Evolutionary conservation across 2,888 invertebrate genomes (phyloP).

Genomic region (Caenorhabditis afra): DNA sequence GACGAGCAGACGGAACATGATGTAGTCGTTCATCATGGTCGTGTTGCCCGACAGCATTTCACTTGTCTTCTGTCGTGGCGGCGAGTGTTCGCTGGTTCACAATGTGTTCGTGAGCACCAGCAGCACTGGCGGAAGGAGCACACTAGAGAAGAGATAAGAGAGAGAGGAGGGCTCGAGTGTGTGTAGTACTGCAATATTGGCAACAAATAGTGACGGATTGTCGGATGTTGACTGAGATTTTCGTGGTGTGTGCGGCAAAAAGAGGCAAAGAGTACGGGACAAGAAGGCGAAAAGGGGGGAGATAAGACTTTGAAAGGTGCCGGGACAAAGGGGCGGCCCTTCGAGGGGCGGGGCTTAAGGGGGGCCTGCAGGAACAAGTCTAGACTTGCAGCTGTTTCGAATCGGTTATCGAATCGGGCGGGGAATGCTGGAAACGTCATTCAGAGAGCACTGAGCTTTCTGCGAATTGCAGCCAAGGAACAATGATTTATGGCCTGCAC

Average conservation of each 20-base stretch:
- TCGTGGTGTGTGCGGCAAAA: slow-evolving; percentile 8
- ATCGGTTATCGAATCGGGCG: too few relatives aligned
- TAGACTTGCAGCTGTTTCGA: too few relatives aligned
- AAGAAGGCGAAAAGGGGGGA: slow-evolving; percentile 17
- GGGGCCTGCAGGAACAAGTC: not conserved
- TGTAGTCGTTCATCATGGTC: slow-evolving; percentile 72
- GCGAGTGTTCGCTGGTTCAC: slow-evolving; percentile 27
- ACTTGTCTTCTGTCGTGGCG: too few relatives aligned
- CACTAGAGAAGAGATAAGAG: slow-evolving; percentile 4
- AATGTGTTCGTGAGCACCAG: slow-evolving; percentile 30
- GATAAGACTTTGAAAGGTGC: slow-evolving; percentile 43
- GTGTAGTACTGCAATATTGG: slow-evolving; percentile 52
- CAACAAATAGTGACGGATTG: slow-evolving; percentile 42
- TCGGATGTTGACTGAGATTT: slow-evolving; percentile 40
- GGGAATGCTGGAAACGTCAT: too few relatives aligned
- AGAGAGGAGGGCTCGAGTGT: slow-evolving; percentile 24
- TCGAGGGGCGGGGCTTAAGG: slow-evolving; percentile 2
- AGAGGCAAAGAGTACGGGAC: too few relatives aligned
- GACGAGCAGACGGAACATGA: slow-evolving; percentile 74
- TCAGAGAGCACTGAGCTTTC: too few relatives aligned
- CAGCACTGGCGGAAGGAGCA: too few relatives aligned
- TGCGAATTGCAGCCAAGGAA: too few relatives aligned
- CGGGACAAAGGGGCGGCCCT: slow-evolving; percentile 36
- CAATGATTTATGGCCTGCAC: too few relatives aligned
- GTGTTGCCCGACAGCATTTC: slow-evolving; percentile 66